These are phyloP conservation scores for Euschistus heros DNA, from an alignment of 1,140 invertebrate genomes.

Conservation along the genomic window DNA sequence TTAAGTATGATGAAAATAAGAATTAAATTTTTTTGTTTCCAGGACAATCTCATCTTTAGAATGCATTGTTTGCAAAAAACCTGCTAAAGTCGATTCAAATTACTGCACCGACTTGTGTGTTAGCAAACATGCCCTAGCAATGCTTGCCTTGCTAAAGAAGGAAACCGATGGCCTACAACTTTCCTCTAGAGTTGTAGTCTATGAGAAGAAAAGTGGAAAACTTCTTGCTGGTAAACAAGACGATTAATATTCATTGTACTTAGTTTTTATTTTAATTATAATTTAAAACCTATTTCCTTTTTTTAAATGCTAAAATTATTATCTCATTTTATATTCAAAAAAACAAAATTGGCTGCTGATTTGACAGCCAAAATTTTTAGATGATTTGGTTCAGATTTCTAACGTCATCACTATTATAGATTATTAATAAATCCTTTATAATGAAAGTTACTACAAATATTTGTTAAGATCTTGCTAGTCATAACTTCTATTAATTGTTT, in stretches of 20 bases:
- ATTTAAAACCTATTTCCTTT: too few relatives aligned
- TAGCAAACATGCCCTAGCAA: conserved; percentile 67
- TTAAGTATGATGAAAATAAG: not conserved
- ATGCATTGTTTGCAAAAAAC: conserved; percentile 65
- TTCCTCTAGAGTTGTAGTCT: conserved; percentile 50
- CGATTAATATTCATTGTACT: not conserved
- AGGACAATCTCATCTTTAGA: conserved; percentile 31
- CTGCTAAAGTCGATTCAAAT: conserved; percentile 55
- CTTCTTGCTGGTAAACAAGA: conserved; percentile 63
- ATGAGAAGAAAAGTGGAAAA: conserved; percentile 65
- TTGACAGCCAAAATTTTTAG: too few relatives aligned
- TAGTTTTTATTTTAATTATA: not conserved
- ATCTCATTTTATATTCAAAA: too few relatives aligned
- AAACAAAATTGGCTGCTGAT: too few relatives aligned
- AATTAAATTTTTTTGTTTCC: not conserved
- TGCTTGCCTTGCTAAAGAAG: conserved; percentile 38
- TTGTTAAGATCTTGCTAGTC: too few relatives aligned
- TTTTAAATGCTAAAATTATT: too few relatives aligned
- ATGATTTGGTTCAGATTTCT: too few relatives aligned
- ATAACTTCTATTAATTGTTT: too few relatives aligned
- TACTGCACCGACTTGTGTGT: conserved; percentile 86
- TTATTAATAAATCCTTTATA: too few relatives aligned
- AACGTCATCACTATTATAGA: too few relatives aligned
- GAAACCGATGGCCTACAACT: conserved; percentile 20
- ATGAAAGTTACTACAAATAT: too few relatives aligned